phyloP scores from a whole-genome alignment of 2,113 vertebrate species.

The Ramphastos sulfuratus region DNA sequence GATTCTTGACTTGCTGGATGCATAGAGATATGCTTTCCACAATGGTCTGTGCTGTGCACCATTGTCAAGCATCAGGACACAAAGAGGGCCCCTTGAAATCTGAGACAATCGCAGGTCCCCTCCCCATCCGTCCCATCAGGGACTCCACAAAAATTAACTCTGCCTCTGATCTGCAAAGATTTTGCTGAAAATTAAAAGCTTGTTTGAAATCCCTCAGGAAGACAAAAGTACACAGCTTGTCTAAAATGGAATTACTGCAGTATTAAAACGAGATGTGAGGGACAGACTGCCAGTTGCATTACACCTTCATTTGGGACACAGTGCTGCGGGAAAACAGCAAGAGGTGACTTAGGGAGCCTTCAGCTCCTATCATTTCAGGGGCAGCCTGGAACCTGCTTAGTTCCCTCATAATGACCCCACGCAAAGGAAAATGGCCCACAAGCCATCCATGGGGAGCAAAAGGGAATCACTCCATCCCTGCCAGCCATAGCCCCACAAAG shows the following conservation, averaged over 20 bases:
- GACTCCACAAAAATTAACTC: background rate
- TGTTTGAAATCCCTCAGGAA: slow-evolving; percentile 36
- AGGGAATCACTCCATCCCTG: background rate
- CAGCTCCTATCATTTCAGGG: fast-evolving
- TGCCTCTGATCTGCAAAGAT: background rate
- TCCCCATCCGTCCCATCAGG: background rate
- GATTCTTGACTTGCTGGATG: background rate
- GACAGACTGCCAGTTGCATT: background rate
- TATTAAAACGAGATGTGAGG: slow-evolving; percentile 9
- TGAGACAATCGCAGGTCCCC: background rate
- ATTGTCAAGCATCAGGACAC: fast-evolving
- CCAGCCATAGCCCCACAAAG: background rate
- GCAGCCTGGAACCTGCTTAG: background rate
- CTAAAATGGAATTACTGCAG: slow-evolving; percentile 28
- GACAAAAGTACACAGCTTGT: background rate
- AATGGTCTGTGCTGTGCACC: background rate
- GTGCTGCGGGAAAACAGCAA: background rate
- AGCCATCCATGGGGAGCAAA: fast-evolving
- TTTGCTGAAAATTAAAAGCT: slow-evolving; percentile 57
- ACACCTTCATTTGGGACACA: background rate
- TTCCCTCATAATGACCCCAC: fast-evolving
- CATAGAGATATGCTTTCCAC: background rate
- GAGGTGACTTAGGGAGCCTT: background rate
- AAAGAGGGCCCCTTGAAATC: background rate
- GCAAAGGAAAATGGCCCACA: background rate